Evolutionary conservation across 2,888 invertebrate species (phyloP), one percentile per base, ranked within the genome.

Genomic region (Allolobophora icterica): DNA sequence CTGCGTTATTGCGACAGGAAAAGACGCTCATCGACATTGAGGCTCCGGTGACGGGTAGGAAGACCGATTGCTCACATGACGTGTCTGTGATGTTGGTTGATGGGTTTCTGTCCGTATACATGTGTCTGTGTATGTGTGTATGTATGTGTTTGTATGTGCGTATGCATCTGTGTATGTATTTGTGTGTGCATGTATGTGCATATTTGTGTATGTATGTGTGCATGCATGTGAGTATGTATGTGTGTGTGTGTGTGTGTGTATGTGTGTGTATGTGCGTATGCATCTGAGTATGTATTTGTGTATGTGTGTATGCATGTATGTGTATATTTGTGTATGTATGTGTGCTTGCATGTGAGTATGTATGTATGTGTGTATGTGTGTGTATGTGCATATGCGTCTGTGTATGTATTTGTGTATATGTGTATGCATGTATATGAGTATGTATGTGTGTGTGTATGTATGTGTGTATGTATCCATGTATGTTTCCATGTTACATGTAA

Each of bases 11-110:
- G 95, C 97, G 98, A 95, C 97, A 98, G 95, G 99, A 99, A 96
- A 99, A 99, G 96, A 99, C 99, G 94, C 99, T 99, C 99, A 98
- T 99, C 95, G 99, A 99, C 96, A 99, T 99, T 96, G 99, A 99
- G 96, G 99, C 99, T 94, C 99, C 99, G 94, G 99, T 99, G 95
- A 99, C 99, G 94, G 96, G 96, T 96, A 89, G 84, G 93, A 84
- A n/a, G n/a, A 30, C 38, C 6, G 24, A 24, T 71, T 11, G 71
- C 30, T 71, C 30, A 11, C 0, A n/a, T 71, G 71, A 71, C 52
- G 24, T 71, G 21, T n/a, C 13, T 30, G 71, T 71, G 71, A 71
- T n/a, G 21, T 52, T 52, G 52, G 21, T 6, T 8, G 52, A 17
- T 71, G 71, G 30, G 2, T n/a, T n/a, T 30, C 4, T 71, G 30